Evolutionary conservation across 2,113 vertebrate species (phyloP), one percentile per base, ranked within the genome.

Genomic region (Gasterosteus nipponicus): DNA sequence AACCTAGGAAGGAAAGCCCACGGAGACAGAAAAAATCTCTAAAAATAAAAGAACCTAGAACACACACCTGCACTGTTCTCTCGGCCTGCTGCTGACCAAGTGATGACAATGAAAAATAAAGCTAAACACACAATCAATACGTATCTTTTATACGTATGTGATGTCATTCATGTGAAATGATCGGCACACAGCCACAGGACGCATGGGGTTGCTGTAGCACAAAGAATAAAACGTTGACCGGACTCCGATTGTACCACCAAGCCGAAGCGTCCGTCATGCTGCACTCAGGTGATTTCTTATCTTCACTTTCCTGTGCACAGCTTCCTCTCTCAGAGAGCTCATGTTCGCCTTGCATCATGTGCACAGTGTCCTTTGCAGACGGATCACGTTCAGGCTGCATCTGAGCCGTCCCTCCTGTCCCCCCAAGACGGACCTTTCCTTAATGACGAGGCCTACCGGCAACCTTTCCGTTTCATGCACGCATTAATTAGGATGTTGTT

Each of bases 401-500:
- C 22, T 15, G 15, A 53, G 39, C 16, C 62, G n/a, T 53, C 38
- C 26, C 7, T 65, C 51, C 68, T 16, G 7, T 67, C 39, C 41
- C 42, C 31, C 65, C 41, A 62, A 33, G 18, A 65, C 11, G 0
- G 68, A 29, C 57, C 68, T 49, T 5, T 69, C 57, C 49, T 66
- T 59, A 49, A 70, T 64, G 9, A 35, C 29, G 62, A 46, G 16
- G 29, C 60, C 68, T 54, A 54, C 38, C 35, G 51, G 35, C 38
- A 75, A 53, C 70, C 67, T 72, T 59, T 61, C 56, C 54, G 31
- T 35, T 62, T 81, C 1, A 5, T 14, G 1, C 19, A 59, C 59
- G 47, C 57, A 65, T 80, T 73, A 86, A 87, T 77, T 82, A 86
- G 44, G 18, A 60, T 79, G 56, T 70, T 81, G 60, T 65, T 78